Percentiles rank a stretch among this genome's conserved stretches.
These are phyloP conservation scores for Hanleya hanleyi DNA, from an alignment of 2,888 invertebrate species.

Conservation along the genomic window DNA sequence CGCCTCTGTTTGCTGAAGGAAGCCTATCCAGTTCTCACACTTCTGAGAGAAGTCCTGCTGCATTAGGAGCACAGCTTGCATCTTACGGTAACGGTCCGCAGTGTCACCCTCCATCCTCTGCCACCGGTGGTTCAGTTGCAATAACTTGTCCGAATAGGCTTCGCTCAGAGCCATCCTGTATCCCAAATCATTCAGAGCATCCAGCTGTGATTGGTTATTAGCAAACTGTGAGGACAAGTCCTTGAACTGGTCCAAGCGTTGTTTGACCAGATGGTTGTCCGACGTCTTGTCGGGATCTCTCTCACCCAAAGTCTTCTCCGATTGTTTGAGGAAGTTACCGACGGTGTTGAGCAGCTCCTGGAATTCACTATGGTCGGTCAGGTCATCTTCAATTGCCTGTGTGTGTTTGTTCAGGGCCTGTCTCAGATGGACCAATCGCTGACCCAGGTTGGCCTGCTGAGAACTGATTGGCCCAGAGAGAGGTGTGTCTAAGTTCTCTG, in stretches of 20 bases:
- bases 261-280: constrained; percentile 58
- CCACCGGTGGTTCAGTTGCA: constrained; percentile 66
- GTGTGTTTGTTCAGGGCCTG: constrained; percentile 58
- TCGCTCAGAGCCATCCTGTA: constrained; percentile 64
- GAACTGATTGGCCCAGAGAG: constrained; percentile 61
- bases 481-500: constrained; percentile 61
- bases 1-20: constrained; percentile 66
- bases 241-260: constrained; percentile 57
- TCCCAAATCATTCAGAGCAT: constrained; percentile 65
- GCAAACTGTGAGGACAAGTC: constrained; percentile 34
- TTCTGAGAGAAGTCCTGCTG: constrained; percentile 69
- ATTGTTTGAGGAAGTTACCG: constrained; percentile 55
- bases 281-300: constrained; percentile 58
- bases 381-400: constrained; percentile 50
- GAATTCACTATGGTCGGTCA: constrained; percentile 55
- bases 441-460: constrained; percentile 59
- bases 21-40: constrained; percentile 69
- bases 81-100: constrained; percentile 52
- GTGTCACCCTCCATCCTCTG: constrained; percentile 53
- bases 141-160: constrained; percentile 50
- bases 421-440: constrained; percentile 56
- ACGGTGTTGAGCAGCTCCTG: constrained; percentile 54
- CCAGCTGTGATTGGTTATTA: constrained; percentile 52
- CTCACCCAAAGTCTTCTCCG: constrained; percentile 47
- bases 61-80: constrained; percentile 61